Conservation (phyloP, 2,797 vertebrate genomes). For the Macropodus opercularis region DNA sequence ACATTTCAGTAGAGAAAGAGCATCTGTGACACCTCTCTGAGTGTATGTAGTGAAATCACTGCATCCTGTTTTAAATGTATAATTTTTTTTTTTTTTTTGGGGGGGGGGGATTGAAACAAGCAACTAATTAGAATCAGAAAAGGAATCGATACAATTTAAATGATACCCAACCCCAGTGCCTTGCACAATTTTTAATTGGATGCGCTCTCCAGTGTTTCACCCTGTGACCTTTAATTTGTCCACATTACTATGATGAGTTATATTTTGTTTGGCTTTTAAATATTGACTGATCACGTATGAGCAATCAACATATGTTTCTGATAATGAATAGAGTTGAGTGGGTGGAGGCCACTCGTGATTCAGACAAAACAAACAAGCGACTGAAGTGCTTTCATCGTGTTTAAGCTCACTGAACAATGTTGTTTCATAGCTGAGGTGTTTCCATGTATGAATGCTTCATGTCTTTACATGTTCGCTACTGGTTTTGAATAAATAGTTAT, state of each 20-base stretch:
- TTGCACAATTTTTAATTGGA: slow-evolving; percentile 37
- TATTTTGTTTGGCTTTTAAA: slow-evolving; percentile 30
- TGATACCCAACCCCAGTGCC: too few species aligned
- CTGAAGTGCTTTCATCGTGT: slow-evolving; percentile 18
- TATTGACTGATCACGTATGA: slow-evolving; percentile 17
- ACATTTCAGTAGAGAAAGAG: too few species aligned
- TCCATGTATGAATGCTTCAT: slow-evolving; percentile 18
- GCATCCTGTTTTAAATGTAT: too few species aligned
- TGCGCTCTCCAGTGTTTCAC: slow-evolving; percentile 31
- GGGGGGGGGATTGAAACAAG: too few species aligned
- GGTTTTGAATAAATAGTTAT: slow-evolving; percentile 9
- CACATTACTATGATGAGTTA: slow-evolving; percentile 8
- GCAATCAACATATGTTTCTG: slow-evolving; percentile 70
- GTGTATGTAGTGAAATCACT: too few species aligned
- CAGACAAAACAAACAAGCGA: slow-evolving; percentile 27
- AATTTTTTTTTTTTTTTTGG: too few species aligned
- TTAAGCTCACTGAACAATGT: slow-evolving; percentile 33
- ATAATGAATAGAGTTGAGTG: too few species aligned
- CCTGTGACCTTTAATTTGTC: slow-evolving; percentile 39
- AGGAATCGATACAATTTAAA: too few species aligned
- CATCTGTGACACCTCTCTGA: too few species aligned
- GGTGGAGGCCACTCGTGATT: slow-evolving; percentile 1
- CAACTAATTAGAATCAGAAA: too few species aligned
- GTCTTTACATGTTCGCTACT: slow-evolving; percentile 21
- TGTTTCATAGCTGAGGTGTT: slow-evolving; percentile 30